Evolutionary conservation across 1,140 invertebrate genomes (phyloP), one percentile per base, ranked within the genome.

Genomic region (Wiebesia pumilae): DNA sequence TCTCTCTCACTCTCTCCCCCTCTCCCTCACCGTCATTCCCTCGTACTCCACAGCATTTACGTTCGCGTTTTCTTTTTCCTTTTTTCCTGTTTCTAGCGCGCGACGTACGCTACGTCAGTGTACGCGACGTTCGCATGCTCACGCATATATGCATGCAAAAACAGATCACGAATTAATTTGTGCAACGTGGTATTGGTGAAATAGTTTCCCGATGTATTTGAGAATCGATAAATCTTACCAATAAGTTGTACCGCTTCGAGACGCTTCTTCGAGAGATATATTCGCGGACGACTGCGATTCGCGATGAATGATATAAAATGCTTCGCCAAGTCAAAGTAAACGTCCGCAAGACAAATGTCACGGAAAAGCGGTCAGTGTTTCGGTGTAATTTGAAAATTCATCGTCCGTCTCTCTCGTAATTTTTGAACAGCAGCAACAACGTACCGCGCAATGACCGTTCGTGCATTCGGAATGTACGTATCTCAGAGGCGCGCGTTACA

Each of bases 11-110:
- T 19, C 54, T 35, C 9, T 62, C 62, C 16, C 82, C 77, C 81
- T 83, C 87, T 81, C 82, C 77, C n/a, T n/a, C n/a, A n/a, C n/a
- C n/a, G n/a, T n/a, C n/a, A 47, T 62, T 40, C 75, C 51, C 40
- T 78, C 30, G 3, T 21, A 43, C 38, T 75, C 40, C 38, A 27
- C 67, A 38, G 30, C 33, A 38, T 81, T 87, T 62, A 67, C 77
- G 71, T 82, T 51, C 62, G 77, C 81, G 81, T 80, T 80, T 69
- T 69, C 40, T 58, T 69, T 81, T 81, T 81, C 35, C 33, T 65
- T 58, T 69, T 81, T 81, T 81, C 35, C 33, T 65, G 33, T 19
- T 3, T 40, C 62, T 80, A 80, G 78, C 47, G 14, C 24, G 47
- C 24, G 30, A 24, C 30, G 4, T 54, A 6, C 19, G 30, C 2